These are phyloP conservation scores for Cephalopholis sonnerati DNA, from an alignment of 2,113 vertebrate genomes.

Conservation along the genomic window DNA sequence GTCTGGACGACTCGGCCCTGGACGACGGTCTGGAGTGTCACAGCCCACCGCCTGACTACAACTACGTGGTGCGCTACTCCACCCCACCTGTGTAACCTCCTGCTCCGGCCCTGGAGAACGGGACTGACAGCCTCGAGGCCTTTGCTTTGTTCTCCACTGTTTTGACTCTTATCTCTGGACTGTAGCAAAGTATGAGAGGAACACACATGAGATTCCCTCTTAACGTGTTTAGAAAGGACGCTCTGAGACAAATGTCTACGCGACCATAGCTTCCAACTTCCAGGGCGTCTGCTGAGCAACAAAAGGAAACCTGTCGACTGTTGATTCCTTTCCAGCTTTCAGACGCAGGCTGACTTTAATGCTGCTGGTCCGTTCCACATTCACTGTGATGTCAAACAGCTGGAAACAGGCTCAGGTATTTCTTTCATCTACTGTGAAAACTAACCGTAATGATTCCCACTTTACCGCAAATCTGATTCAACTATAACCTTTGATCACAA, in stretches of 20 bases:
- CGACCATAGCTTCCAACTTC: constrained; percentile 25
- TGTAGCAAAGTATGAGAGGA: constrained; percentile 25
- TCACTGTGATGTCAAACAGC: constrained; percentile 77
- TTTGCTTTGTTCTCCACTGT: constrained; percentile 35
- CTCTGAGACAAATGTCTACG: constrained; percentile 26
- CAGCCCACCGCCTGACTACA: constrained; percentile 94
- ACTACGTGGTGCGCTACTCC: constrained; percentile 92
- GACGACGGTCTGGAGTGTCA: constrained; percentile 91
- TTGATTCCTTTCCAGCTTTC: constrained; percentile 42
- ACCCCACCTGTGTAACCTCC: constrained; percentile 87
- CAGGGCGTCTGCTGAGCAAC: constrained; percentile 10
- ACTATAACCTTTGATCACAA: constrained; percentile 1
- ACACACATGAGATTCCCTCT: constrained; percentile 23
- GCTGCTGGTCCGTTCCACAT: constrained; percentile 64
- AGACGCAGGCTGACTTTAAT: constrained; percentile 38
- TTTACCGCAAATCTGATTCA: constrained; percentile 29
- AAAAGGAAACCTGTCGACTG: constrained; percentile 41
- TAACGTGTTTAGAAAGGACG: constrained; percentile 24
- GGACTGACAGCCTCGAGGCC: constrained; percentile 32
- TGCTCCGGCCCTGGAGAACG: constrained; percentile 1
- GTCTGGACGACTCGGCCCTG: constrained; percentile 88
- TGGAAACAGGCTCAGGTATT: constrained; percentile 85
- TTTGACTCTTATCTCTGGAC: constrained; percentile 29
- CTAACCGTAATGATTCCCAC: constrained; percentile 45
- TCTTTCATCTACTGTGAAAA: constrained; percentile 84